Base-by-base conservation (phyloP, 2,113 vertebrate species). In the Lathamus discolor region DNA sequence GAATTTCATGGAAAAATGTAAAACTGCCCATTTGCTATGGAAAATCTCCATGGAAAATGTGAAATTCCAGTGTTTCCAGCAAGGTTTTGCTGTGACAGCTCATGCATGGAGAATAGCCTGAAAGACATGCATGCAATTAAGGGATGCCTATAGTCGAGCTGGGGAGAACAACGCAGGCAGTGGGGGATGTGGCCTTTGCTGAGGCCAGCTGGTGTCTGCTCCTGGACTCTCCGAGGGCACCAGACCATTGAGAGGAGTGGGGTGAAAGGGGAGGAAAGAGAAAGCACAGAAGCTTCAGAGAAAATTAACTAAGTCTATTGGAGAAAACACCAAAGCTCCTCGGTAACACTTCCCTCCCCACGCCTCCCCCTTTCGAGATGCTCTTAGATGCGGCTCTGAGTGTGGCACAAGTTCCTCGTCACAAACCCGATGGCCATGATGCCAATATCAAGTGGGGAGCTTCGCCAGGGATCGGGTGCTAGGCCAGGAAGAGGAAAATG, bases 101-200 rank as follows among this genome's bases (percentile, higher is more conserved):
- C 95, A 94, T 96, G 96, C 95, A 97, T 96, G 96, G 96, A 94
- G 96, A 96, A 96, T 97, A 96, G 96, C 74, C 93, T 97, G 96
- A 96, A 95, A 96, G 95, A 94, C 92, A 92, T 80, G 95, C 95
- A 96, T 96, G 96, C 96, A 87, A 95, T 94, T 97, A 96, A 73
- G 78, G 88, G 92, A 81, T 82, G 86, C 93, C 44, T 46, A 92
- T 66, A 96, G 95, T 62, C 17, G 20, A 54, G 95, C 90, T 39
- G 86, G 66, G 13, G 91, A 82, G 96, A 97, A 95, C 92, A 95
- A 95, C 46, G 1, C 90, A 75, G 96, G 92, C 96, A 7, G 96
- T 92, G 96, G 96, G 96, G 95, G 96, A 97, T 97, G 96, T 86
- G 92, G 95, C 96, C 96, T 96, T 96, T 92, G 88, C 93, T 95